These are phyloP conservation scores for Eupelmus urozonus DNA, from an alignment of 2,888 invertebrate species.

Conservation along the genomic window DNA sequence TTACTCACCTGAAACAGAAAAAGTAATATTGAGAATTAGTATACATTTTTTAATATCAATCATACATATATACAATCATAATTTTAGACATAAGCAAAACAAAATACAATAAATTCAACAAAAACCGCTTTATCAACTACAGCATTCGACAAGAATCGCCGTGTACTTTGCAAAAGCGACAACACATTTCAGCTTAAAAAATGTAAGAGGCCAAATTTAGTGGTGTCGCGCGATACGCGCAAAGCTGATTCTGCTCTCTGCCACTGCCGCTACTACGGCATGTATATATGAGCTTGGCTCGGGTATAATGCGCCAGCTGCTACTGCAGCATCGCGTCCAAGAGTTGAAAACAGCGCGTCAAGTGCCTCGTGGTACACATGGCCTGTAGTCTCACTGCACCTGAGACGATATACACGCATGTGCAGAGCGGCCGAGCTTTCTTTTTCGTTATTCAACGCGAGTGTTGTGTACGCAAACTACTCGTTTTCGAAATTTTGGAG, in stretches of 20 bases:
- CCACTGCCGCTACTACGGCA: no score
- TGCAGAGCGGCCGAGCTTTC: constrained; percentile 3
- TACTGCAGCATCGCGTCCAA: background rate
- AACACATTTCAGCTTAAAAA: background rate
- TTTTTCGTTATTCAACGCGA: constrained; percentile 19
- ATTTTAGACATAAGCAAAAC: background rate
- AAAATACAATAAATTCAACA: background rate
- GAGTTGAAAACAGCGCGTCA: constrained; percentile 19
- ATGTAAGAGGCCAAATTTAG: background rate
- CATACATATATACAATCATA: background rate
- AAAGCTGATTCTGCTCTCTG: background rate
- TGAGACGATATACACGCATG: constrained; percentile 9
- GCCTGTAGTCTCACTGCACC: background rate
- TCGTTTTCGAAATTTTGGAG: constrained; percentile 12
- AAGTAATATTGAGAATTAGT: constrained; percentile 12
- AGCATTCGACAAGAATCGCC: no score
- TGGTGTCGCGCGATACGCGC: background rate
- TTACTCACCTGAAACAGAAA: constrained; percentile 46
- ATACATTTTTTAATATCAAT: background rate
- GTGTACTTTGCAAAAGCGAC: no score
- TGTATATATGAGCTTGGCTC: background rate
- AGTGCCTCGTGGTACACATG: constrained; percentile 9
- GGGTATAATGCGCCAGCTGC: background rate
- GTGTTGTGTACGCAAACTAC: background rate
- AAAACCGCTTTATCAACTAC: no score